Evolutionary conservation across 2,888 invertebrate species (phyloP).

Genomic region (Cyrtodaria siliqua): DNA sequence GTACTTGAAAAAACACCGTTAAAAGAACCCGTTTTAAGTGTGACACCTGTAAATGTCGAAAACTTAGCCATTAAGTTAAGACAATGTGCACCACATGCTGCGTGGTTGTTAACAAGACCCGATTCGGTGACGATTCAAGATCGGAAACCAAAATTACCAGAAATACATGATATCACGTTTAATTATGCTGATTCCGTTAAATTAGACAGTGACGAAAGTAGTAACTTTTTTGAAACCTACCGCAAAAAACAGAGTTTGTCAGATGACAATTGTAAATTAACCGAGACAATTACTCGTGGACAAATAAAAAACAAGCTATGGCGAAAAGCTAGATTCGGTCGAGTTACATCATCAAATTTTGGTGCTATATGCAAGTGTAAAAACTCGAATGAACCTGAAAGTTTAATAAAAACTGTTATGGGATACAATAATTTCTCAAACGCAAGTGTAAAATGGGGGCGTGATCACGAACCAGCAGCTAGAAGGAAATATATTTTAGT

Average conservation of each 20-base stretch:
- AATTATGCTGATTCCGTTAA: not conserved
- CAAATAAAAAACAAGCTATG: constrained; percentile 27
- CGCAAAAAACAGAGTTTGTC: no score
- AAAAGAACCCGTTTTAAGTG: no score
- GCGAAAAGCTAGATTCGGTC: not conserved
- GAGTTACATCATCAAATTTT: constrained; percentile 47
- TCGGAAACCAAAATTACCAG: no score
- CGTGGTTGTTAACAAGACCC: not conserved
- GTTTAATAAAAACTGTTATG: constrained; percentile 8
- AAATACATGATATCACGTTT: no score
- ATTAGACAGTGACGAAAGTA: not conserved
- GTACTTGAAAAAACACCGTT: no score
- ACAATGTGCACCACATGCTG: constrained; percentile 6
- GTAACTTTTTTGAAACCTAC: no score
- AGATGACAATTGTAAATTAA: constrained; percentile 5
- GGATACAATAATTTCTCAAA: constrained; percentile 19
- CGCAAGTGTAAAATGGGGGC: constrained; percentile 19
- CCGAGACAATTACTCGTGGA: constrained; percentile 23
- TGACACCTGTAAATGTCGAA: no score
- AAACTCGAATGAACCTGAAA: constrained; percentile 13
- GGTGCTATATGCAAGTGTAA: constrained; percentile 12
- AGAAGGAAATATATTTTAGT: not conserved
- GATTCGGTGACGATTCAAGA: no score
- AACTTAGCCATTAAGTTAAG: constrained; percentile 1
- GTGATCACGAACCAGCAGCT: constrained; percentile 47